Evolutionary conservation across 2,113 vertebrate genomes (phyloP), one percentile per base, ranked within the genome.

Genomic region (Ctenodactylus gundi): DNA sequence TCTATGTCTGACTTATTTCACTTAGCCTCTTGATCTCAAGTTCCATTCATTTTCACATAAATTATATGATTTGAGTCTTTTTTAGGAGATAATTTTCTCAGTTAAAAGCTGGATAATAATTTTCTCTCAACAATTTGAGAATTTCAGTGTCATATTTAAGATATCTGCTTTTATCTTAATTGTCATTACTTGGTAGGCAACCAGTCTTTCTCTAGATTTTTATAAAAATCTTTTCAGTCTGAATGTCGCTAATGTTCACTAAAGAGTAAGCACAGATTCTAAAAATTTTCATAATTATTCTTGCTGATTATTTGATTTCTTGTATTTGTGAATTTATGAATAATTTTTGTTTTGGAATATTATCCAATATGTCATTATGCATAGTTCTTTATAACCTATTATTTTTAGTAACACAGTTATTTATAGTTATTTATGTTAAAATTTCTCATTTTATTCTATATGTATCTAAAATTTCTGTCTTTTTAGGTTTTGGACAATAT

Each of bases 401-500:
- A 27, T 60, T n/a, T n/a, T n/a, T n/a, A n/a, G n/a, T n/a, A n/a
- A n/a, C n/a, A n/a, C n/a, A n/a, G n/a, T n/a, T n/a, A n/a, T n/a
- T n/a, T n/a, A n/a, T n/a, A n/a, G n/a, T n/a, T 88, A 83, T 58
- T 92, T 93, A 55, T 55, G 65, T 82, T 88, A 55, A 31, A 39
- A 1, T 39, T 73, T 65, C 46, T 75, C 23, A 46, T 65, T 93
- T 55, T 57, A 88, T 75, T 4, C 27, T 41, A 57, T 17, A 44
- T 62, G 14, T 62, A 27, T 84, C 57, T 60, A 78, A 86, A 80
- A 80, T 86, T 31, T 39, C 12, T 55, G 75, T 36, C 23, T 18
- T 58, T 93, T 31, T 83, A 39, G 13, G 7, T 4, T 73, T 11
- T 72, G 57, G 60, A 29, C 36, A 67, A 83, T 34, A 75, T n/a